A percentile compares a stretch with the other conserved stretches of the same genome.
Evolutionary conservation across 2,797 vertebrate species (phyloP).

Genomic region (Philypnodon macrostomus): DNA sequence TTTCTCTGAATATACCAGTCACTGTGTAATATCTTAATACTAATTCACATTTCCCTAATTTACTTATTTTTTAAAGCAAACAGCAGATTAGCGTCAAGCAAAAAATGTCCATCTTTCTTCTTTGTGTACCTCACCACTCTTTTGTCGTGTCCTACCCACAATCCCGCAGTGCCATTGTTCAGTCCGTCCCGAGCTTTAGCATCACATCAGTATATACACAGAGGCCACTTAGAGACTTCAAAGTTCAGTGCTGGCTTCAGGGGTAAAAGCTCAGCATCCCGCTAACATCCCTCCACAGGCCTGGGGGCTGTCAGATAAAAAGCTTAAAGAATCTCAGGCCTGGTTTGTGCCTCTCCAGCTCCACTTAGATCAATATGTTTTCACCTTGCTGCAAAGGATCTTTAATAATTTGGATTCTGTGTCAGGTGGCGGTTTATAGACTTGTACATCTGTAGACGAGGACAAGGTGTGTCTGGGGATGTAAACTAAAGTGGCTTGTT

Average conservation of each 20-base stretch:
- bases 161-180: slow-evolving; percentile 38
- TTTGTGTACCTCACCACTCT: slow-evolving; percentile 8
- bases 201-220: slow-evolving; percentile 64
- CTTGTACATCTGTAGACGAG: slow-evolving; percentile 26
- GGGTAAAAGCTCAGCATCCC: slow-evolving; percentile 71
- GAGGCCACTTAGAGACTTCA: slow-evolving; percentile 71
- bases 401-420: slow-evolving; percentile 61
- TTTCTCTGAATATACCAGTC: too few species aligned
- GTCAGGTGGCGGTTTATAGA: slow-evolving; percentile 43
- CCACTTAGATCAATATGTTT: slow-evolving; percentile 72
- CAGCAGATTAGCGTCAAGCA: background rate
- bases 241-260: slow-evolving; percentile 67
- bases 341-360: slow-evolving; percentile 49
- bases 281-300: slow-evolving; percentile 65
- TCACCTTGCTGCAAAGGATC: slow-evolving; percentile 70
- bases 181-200: slow-evolving; percentile 43
- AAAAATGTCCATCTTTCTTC: slow-evolving; percentile 10
- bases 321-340: slow-evolving; percentile 62
- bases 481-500: slow-evolving; percentile 20
- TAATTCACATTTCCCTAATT: too few species aligned
- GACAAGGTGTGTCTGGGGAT: slow-evolving; percentile 16
- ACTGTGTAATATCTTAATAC: too few species aligned
- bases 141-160: slow-evolving; percentile 11
- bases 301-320: slow-evolving; percentile 75
- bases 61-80: too few species aligned